phyloP scores from a whole-genome alignment of 2,888 invertebrate genomes.

The Cryptocephalus moraei region DNA sequence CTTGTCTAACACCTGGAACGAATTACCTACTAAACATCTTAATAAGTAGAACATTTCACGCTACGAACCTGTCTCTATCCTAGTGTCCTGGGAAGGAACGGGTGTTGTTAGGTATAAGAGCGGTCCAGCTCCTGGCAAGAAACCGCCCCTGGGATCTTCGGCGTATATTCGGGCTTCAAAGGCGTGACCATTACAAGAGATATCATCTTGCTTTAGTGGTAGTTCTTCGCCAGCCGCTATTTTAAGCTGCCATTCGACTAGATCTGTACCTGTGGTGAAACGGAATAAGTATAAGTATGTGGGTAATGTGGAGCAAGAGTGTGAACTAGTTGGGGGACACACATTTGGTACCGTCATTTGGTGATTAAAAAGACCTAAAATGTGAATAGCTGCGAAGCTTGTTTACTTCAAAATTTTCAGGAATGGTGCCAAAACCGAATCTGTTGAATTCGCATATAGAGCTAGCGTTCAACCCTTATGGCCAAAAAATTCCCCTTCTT shows the following conservation, averaged over 20 bases:
- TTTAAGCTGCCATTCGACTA: slow-evolving; percentile 95
- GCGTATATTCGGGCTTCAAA: slow-evolving; percentile 97
- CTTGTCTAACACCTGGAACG: slow-evolving; percentile 58
- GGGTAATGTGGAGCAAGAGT: too few relatives aligned
- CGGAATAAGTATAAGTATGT: too few relatives aligned
- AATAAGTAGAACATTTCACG: neutral
- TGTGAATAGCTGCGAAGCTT: too few relatives aligned
- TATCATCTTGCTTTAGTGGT: slow-evolving; percentile 71
- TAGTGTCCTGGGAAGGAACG: slow-evolving; percentile 47
- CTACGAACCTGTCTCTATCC: slow-evolving; percentile 49
- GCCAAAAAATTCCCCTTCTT: too few relatives aligned
- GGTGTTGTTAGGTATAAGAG: slow-evolving; percentile 71
- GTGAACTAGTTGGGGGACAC: too few relatives aligned
- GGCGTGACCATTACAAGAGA: slow-evolving; percentile 73
- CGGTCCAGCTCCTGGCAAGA: slow-evolving; percentile 90
- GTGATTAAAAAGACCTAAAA: too few relatives aligned
- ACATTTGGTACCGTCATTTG: too few relatives aligned
- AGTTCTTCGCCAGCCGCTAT: slow-evolving; percentile 82
- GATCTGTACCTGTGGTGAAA: slow-evolving; percentile 56
- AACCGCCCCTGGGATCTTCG: slow-evolving; percentile 72
- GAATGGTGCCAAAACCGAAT: too few relatives aligned
- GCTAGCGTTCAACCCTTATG: too few relatives aligned
- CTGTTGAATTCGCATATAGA: too few relatives aligned
- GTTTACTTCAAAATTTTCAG: too few relatives aligned
- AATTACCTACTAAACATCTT: neutral